Evolutionary conservation across 2,888 invertebrate genomes (phyloP).

Genomic region (Oscheius sp.): DNA sequence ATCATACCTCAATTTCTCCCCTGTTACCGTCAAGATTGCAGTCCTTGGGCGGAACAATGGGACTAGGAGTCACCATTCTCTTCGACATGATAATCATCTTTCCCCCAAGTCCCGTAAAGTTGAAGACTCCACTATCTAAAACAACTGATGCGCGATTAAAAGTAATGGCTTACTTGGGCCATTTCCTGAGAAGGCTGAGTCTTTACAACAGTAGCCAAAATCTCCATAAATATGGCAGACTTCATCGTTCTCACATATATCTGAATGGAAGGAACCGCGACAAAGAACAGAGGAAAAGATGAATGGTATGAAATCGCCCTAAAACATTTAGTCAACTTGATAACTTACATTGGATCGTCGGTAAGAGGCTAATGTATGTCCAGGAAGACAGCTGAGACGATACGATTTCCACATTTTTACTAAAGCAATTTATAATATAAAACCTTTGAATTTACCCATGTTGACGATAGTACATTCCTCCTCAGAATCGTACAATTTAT

Average conservation of each 20-base stretch:
- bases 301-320: conserved; percentile 29
- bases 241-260: conserved; percentile 29
- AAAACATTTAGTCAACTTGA: neutral
- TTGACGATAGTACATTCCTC: conserved; percentile 31
- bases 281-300: conserved; percentile 28
- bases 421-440: neutral
- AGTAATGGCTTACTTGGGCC: conserved; percentile 10
- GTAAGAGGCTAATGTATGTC: conserved; percentile 14
- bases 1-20: conserved; percentile 14
- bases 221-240: conserved; percentile 16
- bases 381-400: neutral
- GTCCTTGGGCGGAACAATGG: conserved; percentile 15
- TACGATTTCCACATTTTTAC: conserved; percentile 24
- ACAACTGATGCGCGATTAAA: neutral
- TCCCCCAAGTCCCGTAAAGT: conserved; percentile 32
- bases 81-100: neutral
- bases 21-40: conserved; percentile 28
- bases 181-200: conserved; percentile 21
- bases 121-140: conserved; percentile 25
- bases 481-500: conserved; percentile 28
- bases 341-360: conserved; percentile 16
- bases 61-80: conserved; percentile 16
- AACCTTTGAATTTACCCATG: conserved; percentile 14
- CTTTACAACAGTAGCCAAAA: conserved; percentile 29
- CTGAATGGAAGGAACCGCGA: neutral